Percentiles rank a stretch among this genome's conserved stretches.
Evolutionary conservation across 2,113 vertebrate genomes (phyloP).

Genomic region (Notothenia coriiceps): DNA sequence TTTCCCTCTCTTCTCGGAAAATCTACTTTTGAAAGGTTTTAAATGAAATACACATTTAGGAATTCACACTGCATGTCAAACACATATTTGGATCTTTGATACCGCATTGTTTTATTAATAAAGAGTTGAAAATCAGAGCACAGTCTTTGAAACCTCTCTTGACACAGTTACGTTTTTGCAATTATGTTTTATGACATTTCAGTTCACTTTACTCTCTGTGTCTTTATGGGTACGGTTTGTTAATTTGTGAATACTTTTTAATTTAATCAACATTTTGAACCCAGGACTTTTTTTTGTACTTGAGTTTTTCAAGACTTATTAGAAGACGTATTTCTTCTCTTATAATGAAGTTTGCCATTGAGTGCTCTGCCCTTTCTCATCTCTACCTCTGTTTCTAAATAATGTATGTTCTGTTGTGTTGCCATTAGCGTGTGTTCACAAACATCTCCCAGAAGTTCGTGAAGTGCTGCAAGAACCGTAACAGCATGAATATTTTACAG

Average conservation of each 20-base stretch:
- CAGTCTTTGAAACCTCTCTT: background rate
- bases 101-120: background rate
- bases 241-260: no score
- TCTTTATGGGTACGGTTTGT: no score
- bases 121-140: no score
- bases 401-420: conserved; percentile 58
- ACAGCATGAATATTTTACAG: conserved; percentile 69
- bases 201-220: no score
- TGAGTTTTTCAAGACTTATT: no score
- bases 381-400: conserved; percentile 29
- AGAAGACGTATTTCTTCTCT: no score
- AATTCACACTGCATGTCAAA: background rate
- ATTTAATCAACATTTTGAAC: no score
- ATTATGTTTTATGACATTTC: no score
- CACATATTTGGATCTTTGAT: background rate
- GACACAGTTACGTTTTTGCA: no score
- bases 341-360: no score
- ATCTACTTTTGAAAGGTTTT: background rate
- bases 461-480: conserved; percentile 52
- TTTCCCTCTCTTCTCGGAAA: no score
- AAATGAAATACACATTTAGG: background rate
- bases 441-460: conserved; percentile 23
- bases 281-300: no score
- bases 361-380: background rate
- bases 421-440: conserved; percentile 39